These are phyloP conservation scores for Scophthalmus maximus DNA, from an alignment of 2,113 vertebrate species.

Conservation along the genomic window DNA sequence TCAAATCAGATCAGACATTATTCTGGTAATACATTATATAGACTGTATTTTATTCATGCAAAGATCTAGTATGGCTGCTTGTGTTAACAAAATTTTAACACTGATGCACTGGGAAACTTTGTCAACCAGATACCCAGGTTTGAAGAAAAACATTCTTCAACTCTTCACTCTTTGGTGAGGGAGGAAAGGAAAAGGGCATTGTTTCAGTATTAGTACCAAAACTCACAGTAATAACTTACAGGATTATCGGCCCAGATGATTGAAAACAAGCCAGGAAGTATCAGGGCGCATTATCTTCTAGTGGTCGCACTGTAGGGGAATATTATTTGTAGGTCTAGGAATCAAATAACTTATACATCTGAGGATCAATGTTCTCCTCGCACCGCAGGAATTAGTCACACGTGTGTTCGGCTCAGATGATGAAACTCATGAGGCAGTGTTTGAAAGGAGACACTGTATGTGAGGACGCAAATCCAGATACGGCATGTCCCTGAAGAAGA, in stretches of 20 bases:
- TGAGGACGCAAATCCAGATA: conserved; percentile 20
- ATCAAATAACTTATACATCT: background rate
- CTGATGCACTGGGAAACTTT: background rate
- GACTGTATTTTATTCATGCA: background rate
- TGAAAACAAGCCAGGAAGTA: background rate
- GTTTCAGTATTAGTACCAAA: background rate
- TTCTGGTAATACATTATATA: background rate
- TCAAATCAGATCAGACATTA: background rate
- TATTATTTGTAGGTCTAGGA: background rate
- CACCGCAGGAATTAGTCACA: background rate
- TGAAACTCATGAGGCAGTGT: conserved; percentile 17
- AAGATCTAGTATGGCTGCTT: background rate
- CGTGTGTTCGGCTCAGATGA: conserved; percentile 12
- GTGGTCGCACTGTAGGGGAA: background rate
- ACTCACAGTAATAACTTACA: background rate
- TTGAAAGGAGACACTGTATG: conserved; percentile 18
- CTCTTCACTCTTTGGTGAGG: background rate
- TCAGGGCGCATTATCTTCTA: background rate
- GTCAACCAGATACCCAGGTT: background rate
- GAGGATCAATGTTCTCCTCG: background rate
- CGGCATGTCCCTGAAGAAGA: conserved; percentile 26
- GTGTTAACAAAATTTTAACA: background rate
- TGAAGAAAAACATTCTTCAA: too few species aligned
- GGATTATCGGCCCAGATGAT: background rate
- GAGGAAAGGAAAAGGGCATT: background rate